Evolutionary conservation across 2,888 invertebrate genomes (phyloP).

Genomic region (Mesorhabditis spiculigera): DNA sequence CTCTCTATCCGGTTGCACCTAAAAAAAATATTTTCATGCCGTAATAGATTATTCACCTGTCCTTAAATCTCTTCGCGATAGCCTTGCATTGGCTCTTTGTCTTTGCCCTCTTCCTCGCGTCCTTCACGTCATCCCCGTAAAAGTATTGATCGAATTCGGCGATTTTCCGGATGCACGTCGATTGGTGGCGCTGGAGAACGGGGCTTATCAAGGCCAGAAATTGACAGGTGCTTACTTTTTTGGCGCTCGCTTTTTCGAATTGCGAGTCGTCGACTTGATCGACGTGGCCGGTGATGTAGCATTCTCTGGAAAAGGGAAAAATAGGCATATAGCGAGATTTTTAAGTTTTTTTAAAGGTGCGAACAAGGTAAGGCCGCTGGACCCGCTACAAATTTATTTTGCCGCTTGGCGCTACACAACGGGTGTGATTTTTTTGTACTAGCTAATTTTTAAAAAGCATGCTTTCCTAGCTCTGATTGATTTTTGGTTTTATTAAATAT

Average conservation of each 20-base stretch:
- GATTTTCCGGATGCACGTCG: neutral
- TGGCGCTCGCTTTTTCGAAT: neutral
- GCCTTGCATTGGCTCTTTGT: constrained; percentile 6
- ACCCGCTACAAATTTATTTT: no score
- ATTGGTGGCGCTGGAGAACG: neutral
- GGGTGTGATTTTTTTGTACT: no score
- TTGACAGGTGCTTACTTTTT: neutral
- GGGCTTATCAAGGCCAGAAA: neutral
- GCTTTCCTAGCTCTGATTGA: no score
- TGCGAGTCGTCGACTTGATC: neutral
- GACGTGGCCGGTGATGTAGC: neutral
- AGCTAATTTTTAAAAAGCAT: no score
- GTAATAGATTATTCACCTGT: neutral
- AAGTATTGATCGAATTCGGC: constrained; percentile 5
- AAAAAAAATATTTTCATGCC: neutral
- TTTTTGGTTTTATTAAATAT: no score
- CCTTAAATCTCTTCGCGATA: constrained; percentile 6
- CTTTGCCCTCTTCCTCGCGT: constrained; percentile 4
- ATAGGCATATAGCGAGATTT: no score
- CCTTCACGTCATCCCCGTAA: constrained; percentile 4
- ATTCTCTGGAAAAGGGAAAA: neutral
- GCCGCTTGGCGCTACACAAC: no score
- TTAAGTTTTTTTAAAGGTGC: no score
- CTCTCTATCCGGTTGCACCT: constrained; percentile 6
- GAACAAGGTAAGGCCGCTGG: no score